A percentile compares a stretch with the other conserved stretches of the same genome.
Conservation (phyloP, 2,888 invertebrate genomes). For the Acanthosepion lycidas region DNA sequence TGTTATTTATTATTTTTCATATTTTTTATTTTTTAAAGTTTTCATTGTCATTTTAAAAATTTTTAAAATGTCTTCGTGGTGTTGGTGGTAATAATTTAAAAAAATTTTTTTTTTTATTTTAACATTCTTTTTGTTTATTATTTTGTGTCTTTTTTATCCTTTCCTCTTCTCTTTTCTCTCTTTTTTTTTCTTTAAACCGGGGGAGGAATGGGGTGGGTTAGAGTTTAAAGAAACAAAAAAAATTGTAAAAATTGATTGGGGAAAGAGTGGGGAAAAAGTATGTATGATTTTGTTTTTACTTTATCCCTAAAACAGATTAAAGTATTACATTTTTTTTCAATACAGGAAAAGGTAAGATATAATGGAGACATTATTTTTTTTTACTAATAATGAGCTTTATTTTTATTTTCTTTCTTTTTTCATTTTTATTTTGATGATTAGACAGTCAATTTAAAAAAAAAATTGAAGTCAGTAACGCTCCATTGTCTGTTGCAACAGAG, state of each 20-base stretch:
- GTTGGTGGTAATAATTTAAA: not conserved
- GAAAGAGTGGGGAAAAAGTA: not conserved
- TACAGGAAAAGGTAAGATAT: conserved; percentile 2
- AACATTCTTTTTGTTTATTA: not conserved
- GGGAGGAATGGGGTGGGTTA: not conserved
- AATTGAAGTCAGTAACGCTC: not conserved
- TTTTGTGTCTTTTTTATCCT: not conserved
- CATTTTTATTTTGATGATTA: not conserved
- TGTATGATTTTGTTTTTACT: conserved; percentile 4
- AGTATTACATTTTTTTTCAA: not conserved
- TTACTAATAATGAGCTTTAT: not conserved
- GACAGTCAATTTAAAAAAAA: not conserved
- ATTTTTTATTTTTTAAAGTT: not conserved
- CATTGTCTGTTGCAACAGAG: not conserved
- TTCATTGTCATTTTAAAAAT: not conserved
- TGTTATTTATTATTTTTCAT: not conserved
- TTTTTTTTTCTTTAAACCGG: not conserved
- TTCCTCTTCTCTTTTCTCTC: not conserved
- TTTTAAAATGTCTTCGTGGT: conserved; percentile 4
- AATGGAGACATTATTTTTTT: conserved; percentile 33
- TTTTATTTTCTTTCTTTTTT: not conserved
- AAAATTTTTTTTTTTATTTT: not conserved
- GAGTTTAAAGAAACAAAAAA: not conserved
- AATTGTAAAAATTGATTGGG: not conserved
- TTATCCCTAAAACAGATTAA: not conserved